Evolutionary conservation across 1,140 invertebrate genomes (phyloP), one percentile per base, ranked within the genome.

Genomic region (Drosophila nasuta): DNA sequence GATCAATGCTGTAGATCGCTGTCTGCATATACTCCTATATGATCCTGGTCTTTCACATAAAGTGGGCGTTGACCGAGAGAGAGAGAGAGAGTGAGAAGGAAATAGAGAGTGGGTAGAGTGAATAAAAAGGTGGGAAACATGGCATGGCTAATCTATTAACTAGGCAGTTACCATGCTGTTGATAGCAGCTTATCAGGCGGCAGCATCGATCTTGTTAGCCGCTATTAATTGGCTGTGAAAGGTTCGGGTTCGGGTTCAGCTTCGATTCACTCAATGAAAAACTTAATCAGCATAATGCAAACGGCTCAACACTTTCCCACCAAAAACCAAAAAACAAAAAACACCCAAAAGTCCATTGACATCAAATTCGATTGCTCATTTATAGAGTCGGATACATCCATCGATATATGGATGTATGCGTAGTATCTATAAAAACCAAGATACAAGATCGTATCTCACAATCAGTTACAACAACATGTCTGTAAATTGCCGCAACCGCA

Each of bases 211-310:
- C 85, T 88, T 88, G 83, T 88, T 88, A 88, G 85, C 76, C 69
- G 65, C 85, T 89, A 81, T 88, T 88, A 88, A 88, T 88, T 88
- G 83, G 56, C 83, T 88, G 85, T 88, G 82, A 86, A 88, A 86
- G 82, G 83, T 87, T 41, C 8, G 46, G 15, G 15, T 60, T 13
- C 63, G 46, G 17, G 15, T 60, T 13, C 63, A 46, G 48, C 11
- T 62, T 65, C 79, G 79, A 13, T 87, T 87, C 82, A 82, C 82
- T 88, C 83, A 88, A 89, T 88, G 82, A 88, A 83, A 88, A 69
- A 48, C 35, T 15, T 33, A 49, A 64, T 68, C 80, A 66, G 72
- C 58, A 82, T 82, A 82, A 87, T 70, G 82, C 75, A 82, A 82
- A 83, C 68, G 68, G 72, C 81, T 86, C 82, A 86, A 88, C 85